A percentile compares a stretch with the other conserved stretches of the same genome.
phyloP scores from a whole-genome alignment of 1,140 invertebrate species.

The Andricus grossulariae region DNA sequence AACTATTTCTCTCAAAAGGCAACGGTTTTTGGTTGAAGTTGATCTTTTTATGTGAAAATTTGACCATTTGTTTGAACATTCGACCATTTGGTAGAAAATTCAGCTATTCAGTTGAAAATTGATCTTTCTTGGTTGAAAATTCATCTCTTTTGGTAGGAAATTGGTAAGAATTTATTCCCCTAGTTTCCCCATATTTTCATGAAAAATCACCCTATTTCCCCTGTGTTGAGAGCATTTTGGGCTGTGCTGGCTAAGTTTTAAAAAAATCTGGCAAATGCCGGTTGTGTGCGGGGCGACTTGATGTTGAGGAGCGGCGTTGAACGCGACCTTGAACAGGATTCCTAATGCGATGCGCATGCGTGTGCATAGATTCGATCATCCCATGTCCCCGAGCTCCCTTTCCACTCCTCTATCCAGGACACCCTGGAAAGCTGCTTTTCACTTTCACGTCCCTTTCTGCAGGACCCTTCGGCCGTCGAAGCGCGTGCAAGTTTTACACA shows the following conservation, averaged over 20 bases:
- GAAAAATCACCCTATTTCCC: too few relatives aligned
- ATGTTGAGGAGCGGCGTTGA: constrained; percentile 46
- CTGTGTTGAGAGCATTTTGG: background rate
- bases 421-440: constrained; percentile 71
- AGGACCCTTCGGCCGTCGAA: constrained; percentile 54
- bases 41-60: too few relatives aligned
- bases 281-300: constrained; percentile 40
- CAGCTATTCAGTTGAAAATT: too few relatives aligned
- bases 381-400: constrained; percentile 57
- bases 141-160: too few relatives aligned
- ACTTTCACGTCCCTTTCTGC: constrained; percentile 69
- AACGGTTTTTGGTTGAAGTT: too few relatives aligned
- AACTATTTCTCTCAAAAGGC: too few relatives aligned
- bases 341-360: constrained; percentile 56
- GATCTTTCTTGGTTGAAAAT: too few relatives aligned
- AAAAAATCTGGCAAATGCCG: background rate
- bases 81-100: too few relatives aligned
- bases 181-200: background rate
- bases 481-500: constrained; percentile 47
- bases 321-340: constrained; percentile 69
- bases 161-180: too few relatives aligned
- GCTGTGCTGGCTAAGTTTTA: background rate
- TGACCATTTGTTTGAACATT: too few relatives aligned
- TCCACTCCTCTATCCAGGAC: constrained; percentile 58
- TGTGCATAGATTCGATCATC: constrained; percentile 62